Conservation (phyloP, 2,797 vertebrate genomes). For the Darevskia mixta region DNA sequence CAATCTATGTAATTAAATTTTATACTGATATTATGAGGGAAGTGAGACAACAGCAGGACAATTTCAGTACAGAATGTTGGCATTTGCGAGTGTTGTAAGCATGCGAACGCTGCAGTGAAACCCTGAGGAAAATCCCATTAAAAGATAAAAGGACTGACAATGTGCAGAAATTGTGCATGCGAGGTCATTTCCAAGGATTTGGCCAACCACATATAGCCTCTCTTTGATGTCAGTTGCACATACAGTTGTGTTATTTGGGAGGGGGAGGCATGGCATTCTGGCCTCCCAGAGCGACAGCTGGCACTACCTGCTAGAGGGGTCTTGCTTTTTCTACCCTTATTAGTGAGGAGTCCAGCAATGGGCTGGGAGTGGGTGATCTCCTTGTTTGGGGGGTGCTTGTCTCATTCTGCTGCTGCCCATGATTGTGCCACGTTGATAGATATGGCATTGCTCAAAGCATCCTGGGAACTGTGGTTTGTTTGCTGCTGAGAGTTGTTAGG, state of each 20-base stretch:
- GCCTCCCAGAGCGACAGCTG: background rate
- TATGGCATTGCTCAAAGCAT: no score
- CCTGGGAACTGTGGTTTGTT: no score
- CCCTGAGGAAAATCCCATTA: conserved; percentile 13
- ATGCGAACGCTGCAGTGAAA: background rate
- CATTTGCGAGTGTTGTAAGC: conserved; percentile 2
- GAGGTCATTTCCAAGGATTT: conserved; percentile 12
- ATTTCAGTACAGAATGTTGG: conserved; percentile 51
- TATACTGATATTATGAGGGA: conserved; percentile 62
- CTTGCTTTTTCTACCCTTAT: background rate
- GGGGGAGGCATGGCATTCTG: background rate
- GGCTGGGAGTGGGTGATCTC: no score
- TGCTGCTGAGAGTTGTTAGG: no score
- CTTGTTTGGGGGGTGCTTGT: no score
- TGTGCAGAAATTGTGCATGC: background rate
- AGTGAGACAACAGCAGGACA: conserved; percentile 56
- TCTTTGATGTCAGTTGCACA: background rate
- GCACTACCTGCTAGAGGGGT: no score
- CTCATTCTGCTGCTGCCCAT: no score
- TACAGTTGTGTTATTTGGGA: background rate
- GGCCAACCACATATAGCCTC: background rate
- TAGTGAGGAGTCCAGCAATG: background rate
- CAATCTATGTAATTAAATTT: conserved; percentile 69
- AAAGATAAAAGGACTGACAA: conserved; percentile 25
- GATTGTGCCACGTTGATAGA: no score